Evolutionary conservation across 2,888 invertebrate genomes (phyloP).

Genomic region (Dorcus parallelipipedus): DNA sequence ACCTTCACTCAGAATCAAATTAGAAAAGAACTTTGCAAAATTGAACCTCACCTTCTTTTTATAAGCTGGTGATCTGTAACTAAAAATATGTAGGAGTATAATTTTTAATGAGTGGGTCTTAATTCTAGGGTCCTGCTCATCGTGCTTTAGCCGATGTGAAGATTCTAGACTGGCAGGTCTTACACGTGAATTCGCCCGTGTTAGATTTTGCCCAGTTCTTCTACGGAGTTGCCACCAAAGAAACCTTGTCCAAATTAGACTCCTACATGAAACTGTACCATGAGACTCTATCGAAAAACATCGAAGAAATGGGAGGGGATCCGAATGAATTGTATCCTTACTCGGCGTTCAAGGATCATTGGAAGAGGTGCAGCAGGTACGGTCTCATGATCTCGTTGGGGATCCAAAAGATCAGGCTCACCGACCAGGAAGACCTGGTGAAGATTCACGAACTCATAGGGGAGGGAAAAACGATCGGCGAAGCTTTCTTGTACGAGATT

Average conservation of each 20-base stretch:
- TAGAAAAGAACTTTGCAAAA: not conserved
- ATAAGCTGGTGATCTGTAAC: not conserved
- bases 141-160: slow-evolving; percentile 6
- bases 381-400: slow-evolving; percentile 20
- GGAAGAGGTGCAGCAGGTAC: slow-evolving; percentile 22
- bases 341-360: slow-evolving; percentile 25
- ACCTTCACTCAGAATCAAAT: not conserved
- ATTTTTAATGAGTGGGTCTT: not conserved
- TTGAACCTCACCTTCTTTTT: too few species aligned
- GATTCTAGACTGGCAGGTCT: slow-evolving; percentile 21
- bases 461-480: not conserved
- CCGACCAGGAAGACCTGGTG: too few species aligned
- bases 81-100: not conserved
- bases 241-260: slow-evolving; percentile 31
- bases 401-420: not conserved
- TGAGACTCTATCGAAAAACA: slow-evolving; percentile 26
- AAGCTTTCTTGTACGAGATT: not conserved
- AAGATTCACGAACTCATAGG: not conserved
- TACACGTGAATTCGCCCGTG: slow-evolving; percentile 26
- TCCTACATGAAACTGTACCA: slow-evolving; percentile 34
- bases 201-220: slow-evolving; percentile 37
- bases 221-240: slow-evolving; percentile 29
- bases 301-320: slow-evolving; percentile 32
- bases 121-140: slow-evolving; percentile 5
- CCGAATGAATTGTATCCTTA: slow-evolving; percentile 33